A percentile compares a stretch with the other conserved stretches of the same genome.
phyloP scores from a whole-genome alignment of 2,797 vertebrate species.

The Arrhamphus sclerolepis region DNA sequence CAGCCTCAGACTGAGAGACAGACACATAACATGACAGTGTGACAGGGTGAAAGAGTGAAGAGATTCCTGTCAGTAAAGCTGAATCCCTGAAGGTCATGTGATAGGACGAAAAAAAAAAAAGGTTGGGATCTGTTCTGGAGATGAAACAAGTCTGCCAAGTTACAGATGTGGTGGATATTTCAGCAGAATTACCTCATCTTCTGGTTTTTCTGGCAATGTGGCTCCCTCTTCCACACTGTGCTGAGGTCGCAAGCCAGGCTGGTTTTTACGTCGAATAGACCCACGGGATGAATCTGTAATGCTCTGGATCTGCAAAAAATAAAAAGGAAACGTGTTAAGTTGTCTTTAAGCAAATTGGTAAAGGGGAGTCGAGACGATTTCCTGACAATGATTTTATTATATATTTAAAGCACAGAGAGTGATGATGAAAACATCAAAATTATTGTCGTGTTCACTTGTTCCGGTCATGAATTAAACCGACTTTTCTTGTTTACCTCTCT shows the following conservation, averaged over 20 bases:
- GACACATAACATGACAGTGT: slow-evolving; percentile 45
- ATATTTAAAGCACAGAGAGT: too few relatives aligned
- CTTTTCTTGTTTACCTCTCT: slow-evolving; percentile 85
- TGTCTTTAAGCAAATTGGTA: neutral
- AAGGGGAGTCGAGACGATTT: slow-evolving; percentile 35
- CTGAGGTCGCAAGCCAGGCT: slow-evolving; percentile 79
- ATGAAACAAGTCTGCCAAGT: neutral
- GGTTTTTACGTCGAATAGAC: slow-evolving; percentile 95
- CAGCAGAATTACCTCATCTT: slow-evolving; percentile 83
- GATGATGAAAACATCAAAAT: slow-evolving; percentile 24
- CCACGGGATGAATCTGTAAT: slow-evolving; percentile 97
- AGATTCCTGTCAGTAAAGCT: slow-evolving; percentile 49
- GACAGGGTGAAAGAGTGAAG: slow-evolving; percentile 51
- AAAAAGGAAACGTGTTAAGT: slow-evolving; percentile 2
- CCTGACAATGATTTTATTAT: neutral
- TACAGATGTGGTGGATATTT: too few relatives aligned
- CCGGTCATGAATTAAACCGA: neutral
- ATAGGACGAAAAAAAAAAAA: slow-evolving; percentile 3
- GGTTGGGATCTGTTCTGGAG: slow-evolving; percentile 1
- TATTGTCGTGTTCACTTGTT: neutral
- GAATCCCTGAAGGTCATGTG: slow-evolving; percentile 5
- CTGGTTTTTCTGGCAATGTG: slow-evolving; percentile 85
- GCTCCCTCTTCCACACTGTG: slow-evolving; percentile 86
- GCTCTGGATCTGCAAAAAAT: slow-evolving; percentile 90
- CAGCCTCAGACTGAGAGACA: slow-evolving; percentile 74